Conservation (phyloP, 2,888 invertebrate species). For the Cantharis nigra region DNA sequence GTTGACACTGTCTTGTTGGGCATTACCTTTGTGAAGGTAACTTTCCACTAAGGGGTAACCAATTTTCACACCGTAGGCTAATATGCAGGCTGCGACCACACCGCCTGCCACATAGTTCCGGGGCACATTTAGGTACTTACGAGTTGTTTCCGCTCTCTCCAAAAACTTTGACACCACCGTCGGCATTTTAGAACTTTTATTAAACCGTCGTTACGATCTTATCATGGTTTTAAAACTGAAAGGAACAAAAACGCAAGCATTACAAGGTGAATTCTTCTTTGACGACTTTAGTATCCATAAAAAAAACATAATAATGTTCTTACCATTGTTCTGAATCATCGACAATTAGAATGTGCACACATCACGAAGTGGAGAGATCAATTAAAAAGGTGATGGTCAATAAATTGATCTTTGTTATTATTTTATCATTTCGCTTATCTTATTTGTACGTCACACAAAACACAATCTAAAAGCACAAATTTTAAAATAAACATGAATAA, state of each 20-base stretch:
- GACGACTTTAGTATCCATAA: neutral
- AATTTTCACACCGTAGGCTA: conserved; percentile 63
- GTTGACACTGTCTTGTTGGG: conserved; percentile 47
- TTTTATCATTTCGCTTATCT: neutral
- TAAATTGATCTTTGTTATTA: conserved; percentile 1
- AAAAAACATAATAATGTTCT: neutral
- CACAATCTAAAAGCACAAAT: neutral
- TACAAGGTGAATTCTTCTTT: neutral
- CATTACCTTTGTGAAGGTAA: conserved; percentile 50
- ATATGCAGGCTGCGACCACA: conserved; percentile 63
- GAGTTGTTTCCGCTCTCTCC: conserved; percentile 62
- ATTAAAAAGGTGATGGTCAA: neutral
- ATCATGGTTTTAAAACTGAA: neutral
- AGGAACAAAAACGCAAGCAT: neutral
- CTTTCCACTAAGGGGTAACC: conserved; percentile 64
- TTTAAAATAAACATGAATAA: neutral
- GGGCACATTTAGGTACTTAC: conserved; percentile 58
- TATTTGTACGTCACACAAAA: neutral
- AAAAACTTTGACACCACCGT: conserved; percentile 69
- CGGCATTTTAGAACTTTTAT: conserved; percentile 55
- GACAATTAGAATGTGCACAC: neutral
- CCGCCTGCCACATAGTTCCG: conserved; percentile 65
- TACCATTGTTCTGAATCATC: neutral
- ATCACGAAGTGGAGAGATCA: neutral
- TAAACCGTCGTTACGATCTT: neutral